Base-by-base conservation (phyloP, 2,888 invertebrate species). In the Flexamia atlantica region DNA sequence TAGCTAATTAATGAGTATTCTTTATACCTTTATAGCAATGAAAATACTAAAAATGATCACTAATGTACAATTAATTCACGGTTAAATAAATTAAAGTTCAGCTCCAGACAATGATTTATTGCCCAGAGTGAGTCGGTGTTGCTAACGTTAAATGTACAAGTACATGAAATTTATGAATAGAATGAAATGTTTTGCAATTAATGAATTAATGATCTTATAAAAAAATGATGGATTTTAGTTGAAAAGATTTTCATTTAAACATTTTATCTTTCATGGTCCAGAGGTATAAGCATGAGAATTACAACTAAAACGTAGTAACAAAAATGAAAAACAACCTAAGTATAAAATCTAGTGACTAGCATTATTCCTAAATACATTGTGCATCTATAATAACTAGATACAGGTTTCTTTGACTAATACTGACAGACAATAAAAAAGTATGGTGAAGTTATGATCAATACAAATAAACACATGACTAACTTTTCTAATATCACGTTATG, bases 281-380 rank as follows among this genome's bases (percentile, higher is more conserved):
- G 7, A 40, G 5, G 12, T 40, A 40, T 12, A 40, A 12, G 40
- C 7, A 40, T 12, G 5, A 40, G 12, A 40, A 40, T 12, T 40
- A 40, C 40, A 40, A 12, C 12, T 9, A 40, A 40, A 46, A 46
- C 2, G 14, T 53, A 53, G 23, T 5, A 23, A 53, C 5, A 12
- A 28, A 64, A 28, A 28, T 3, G 2, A 28, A 64, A 30, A 14
- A 64, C 64, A 64, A 64, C 64, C 64, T 12, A 64, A 64, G 30
- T 30, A 28, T 64, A 64, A 64, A 30, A 28, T 9, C 64, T 64
- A 64, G 30, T 64, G 64, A 64, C 64, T 64, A 64, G 64, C 30
- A 64, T 25, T 53, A 46, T 46, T 57, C 23, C 7, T 57, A 23
- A 64, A 64, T 64, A 28, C 28, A 64, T 64, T 64, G 64, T 64